Evolutionary conservation across 2,797 vertebrate genomes (phyloP), one percentile per base, ranked within the genome.

Genomic region (Hippoglossus hippoglossus): DNA sequence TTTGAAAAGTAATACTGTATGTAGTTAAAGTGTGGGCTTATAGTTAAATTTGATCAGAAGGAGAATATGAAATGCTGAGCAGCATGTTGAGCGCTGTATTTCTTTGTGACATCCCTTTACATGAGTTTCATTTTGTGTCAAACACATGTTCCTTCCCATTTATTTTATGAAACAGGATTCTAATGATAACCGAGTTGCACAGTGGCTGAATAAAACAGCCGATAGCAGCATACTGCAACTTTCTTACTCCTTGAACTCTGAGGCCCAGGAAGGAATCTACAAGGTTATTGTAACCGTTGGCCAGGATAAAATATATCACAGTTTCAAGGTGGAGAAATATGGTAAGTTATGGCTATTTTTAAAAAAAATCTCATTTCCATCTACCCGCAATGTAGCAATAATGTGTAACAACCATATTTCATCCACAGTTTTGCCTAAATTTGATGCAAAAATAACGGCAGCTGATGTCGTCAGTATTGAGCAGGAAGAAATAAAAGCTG

Each of bases 251-350:
- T n/a, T n/a, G n/a, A n/a, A n/a, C n/a, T n/a, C n/a, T n/a, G n/a
- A n/a, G n/a, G n/a, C n/a, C n/a, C n/a, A n/a, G n/a, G n/a, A n/a
- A 53, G 94, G 94, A 77, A 28, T 0, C 1, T 95, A 95, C 50
- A 28, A 6, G 16, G 50, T 95, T 50, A 81, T 63, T 34, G 58
- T 77, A 0, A 68, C 66, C 15, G 63, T 54, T n/a, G 81, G 67
- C 16, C 62, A 13, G 0, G 0, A 44, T 0, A 49, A 65, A 25
- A 25, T 24, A 5, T 0, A 5, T 47, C 83, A 89, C 2, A 41
- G 0, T 67, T 95, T 96, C 80, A 85, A 87, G 44, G 94, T 95
- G 19, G 86, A 93, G 65, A 92, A 95, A 54, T 94, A 94, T 52
- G 94, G 95, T 95, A 83, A 82, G 89, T 70, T 47, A 2, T 8